These are phyloP conservation scores for Zapornia atra DNA, from an alignment of 2,113 vertebrate species.

Conservation along the genomic window DNA sequence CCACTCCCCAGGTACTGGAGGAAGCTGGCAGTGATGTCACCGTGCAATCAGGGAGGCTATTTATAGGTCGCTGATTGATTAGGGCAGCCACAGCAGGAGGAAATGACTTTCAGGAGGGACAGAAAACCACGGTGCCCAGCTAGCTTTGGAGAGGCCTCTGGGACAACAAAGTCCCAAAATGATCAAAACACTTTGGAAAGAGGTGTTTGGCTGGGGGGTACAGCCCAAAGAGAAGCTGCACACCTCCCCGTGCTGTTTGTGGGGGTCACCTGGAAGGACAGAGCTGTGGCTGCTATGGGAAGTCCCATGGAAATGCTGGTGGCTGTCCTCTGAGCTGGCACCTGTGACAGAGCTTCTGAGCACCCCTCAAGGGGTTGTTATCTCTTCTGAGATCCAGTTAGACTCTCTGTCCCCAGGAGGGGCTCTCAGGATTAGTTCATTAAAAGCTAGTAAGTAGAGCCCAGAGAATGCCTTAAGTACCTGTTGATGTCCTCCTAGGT, in stretches of 20 bases:
- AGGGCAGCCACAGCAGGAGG: conserved; percentile 25
- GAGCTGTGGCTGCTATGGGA: neutral
- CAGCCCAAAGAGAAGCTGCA: neutral
- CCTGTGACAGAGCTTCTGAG: neutral
- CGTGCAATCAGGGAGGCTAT: conserved; percentile 28
- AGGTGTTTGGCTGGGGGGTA: neutral
- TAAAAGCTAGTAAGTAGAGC: neutral
- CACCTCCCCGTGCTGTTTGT: neutral
- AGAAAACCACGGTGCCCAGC: neutral
- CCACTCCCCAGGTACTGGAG: conserved; percentile 1
- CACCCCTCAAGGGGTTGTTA: neutral
- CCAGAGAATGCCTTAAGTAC: neutral
- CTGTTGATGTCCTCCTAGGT: neutral
- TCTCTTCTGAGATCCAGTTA: neutral
- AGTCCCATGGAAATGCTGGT: neutral
- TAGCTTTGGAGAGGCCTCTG: neutral
- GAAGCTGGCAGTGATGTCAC: conserved; percentile 23
- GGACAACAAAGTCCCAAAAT: neutral
- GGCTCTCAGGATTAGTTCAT: neutral
- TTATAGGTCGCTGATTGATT: conserved; percentile 49
- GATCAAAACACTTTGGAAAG: neutral
- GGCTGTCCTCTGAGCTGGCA: neutral
- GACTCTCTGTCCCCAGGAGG: neutral
- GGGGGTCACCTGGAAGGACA: neutral
- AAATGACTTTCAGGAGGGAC: conserved; percentile 41